Evolutionary conservation across 1,140 invertebrate species (phyloP), one percentile per base, ranked within the genome.

Genomic region (Drosophila teissieri): DNA sequence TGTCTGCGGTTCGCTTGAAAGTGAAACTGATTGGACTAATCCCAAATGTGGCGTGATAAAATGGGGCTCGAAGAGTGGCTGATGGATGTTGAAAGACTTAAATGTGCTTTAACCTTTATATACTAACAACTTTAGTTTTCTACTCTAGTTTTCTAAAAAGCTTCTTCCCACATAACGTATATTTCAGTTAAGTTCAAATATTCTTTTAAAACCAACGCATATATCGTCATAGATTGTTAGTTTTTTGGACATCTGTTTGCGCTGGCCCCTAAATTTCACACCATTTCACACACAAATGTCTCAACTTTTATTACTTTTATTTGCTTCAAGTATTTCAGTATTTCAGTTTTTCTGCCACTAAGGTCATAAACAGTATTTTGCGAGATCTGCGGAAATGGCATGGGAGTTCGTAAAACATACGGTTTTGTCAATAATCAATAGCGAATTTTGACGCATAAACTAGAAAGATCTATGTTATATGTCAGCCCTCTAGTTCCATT

Each of bases 1-100:
- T 63, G 58, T 70, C 56, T 70, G 69, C 46, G 80, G 60, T 63
- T 61, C 54, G 12, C 57, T 76, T 80, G 65, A 84, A 83, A 84
- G 76, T 75, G 72, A 81, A 82, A 81, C 79, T 67, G 55, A 76
- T 70, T 46, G 56, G 55, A 40, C 34, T 40, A 53, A 53, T 14
- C 39, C 15, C 40, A 61, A 36, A 73, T 27, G 14, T 70, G 44
- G 65, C 52, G 37, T 44, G 52, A 72, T 72, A 57, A 57, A 70
- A 31, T 52, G 24, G 62, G 37, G n/a, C 44, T 37, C 19, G 10
- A 36, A 24, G 61, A 14, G n/a, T 22, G 15, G 55, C 4, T 8
- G 1, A 1, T 27, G 4, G 19, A 6, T 44, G 37, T 42, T 22
- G 15, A 22, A 65, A 63, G 37, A 34, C 42, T 6, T 42, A 19